Conservation (phyloP, 2,113 vertebrate species). For the Indri indri region DNA sequence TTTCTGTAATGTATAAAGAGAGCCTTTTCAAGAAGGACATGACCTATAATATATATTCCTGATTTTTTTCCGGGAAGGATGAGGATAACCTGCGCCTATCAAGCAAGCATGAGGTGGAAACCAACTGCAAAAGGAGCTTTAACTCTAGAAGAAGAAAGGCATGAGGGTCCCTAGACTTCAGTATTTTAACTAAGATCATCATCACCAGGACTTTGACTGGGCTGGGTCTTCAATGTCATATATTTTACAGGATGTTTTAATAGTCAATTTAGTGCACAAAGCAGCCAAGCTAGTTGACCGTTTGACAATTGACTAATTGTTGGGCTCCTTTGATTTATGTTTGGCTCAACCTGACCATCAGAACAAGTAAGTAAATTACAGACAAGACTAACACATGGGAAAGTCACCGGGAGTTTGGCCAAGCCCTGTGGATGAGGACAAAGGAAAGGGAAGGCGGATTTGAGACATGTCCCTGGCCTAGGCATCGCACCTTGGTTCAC, state of each 20-base stretch:
- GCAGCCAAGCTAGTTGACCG: not conserved
- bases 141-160: not conserved
- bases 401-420: not conserved
- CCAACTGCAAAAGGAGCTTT: not conserved
- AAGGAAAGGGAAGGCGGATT: not conserved
- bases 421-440: not conserved
- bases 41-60: not conserved
- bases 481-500: not conserved
- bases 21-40: not conserved
- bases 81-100: not conserved
- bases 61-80: not conserved
- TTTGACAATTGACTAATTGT: not conserved
- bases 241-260: not conserved
- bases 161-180: rapidly evolving
- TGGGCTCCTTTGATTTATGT: not conserved
- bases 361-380: not conserved
- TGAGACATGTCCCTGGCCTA: not conserved
- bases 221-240: not conserved
- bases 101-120: not conserved
- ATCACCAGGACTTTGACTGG: not conserved
- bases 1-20: not conserved
- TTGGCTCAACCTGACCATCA: not conserved
- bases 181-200: not conserved
- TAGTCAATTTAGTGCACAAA: not conserved
- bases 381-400: not conserved